These are phyloP conservation scores for Herpetotheres cachinnans DNA, from an alignment of 2,113 vertebrate species.

Conservation along the genomic window DNA sequence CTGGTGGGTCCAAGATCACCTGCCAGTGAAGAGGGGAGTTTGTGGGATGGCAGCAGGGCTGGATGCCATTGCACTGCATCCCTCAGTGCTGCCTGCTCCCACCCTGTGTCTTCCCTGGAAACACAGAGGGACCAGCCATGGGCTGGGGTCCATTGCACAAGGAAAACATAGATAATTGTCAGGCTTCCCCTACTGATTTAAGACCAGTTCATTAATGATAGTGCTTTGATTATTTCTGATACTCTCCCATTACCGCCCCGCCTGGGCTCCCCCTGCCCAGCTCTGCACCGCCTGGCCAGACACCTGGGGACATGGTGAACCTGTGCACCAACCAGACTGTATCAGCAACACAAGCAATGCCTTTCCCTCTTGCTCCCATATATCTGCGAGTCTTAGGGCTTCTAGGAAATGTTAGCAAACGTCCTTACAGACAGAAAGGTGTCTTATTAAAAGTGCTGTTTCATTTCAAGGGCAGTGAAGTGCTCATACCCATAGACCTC, in stretches of 20 bases:
- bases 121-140: background rate
- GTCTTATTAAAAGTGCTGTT: background rate
- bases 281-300: background rate
- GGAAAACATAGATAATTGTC: background rate
- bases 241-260: fast-evolving
- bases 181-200: background rate
- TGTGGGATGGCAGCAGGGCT: background rate
- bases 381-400: background rate
- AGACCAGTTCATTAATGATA: background rate
- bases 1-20: background rate
- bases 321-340: fast-evolving
- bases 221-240: background rate
- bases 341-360: background rate
- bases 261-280: background rate
- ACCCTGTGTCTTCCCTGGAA: fast-evolving
- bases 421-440: background rate
- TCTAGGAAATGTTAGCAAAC: background rate
- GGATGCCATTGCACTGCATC: fast-evolving
- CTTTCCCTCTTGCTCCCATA: background rate
- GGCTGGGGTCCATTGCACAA: background rate
- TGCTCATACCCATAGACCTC: background rate
- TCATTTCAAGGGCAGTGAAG: background rate
- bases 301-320: background rate
- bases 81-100: background rate
- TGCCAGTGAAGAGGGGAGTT: background rate